Evolutionary conservation across 2,113 vertebrate genomes (phyloP).

Genomic region (Siniperca knerii): DNA sequence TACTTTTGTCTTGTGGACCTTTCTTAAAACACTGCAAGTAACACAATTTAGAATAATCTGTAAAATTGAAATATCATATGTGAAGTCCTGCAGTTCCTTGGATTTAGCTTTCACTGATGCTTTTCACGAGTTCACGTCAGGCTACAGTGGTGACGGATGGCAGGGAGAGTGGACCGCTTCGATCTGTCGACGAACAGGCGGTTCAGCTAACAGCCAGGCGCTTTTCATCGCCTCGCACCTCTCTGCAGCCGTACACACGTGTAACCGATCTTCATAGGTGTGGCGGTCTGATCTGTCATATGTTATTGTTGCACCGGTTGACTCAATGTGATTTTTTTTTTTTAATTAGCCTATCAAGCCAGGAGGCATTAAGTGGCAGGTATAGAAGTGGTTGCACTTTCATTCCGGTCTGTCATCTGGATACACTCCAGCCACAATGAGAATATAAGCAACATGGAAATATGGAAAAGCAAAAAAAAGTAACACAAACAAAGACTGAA

Average conservation of each 20-base stretch:
- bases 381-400: slow-evolving; percentile 34
- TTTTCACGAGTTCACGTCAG: slow-evolving; percentile 22
- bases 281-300: slow-evolving; percentile 40
- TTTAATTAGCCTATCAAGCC: slow-evolving; percentile 33
- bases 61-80: slow-evolving; percentile 17
- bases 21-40: neutral
- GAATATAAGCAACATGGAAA: slow-evolving; percentile 21
- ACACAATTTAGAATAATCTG: neutral
- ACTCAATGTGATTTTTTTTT: slow-evolving; percentile 27
- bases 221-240: slow-evolving; percentile 22
- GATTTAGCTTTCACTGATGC: slow-evolving; percentile 13
- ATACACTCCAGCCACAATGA: slow-evolving; percentile 12
- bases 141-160: slow-evolving; percentile 46
- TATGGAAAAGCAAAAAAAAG: slow-evolving; percentile 15
- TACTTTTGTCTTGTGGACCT: neutral
- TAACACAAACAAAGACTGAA: neutral
- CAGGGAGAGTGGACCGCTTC: slow-evolving; percentile 9
- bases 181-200: slow-evolving; percentile 28
- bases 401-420: slow-evolving; percentile 28
- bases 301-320: slow-evolving; percentile 33
- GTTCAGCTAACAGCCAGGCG: slow-evolving; percentile 40
- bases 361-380: slow-evolving; percentile 48
- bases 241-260: slow-evolving; percentile 14
- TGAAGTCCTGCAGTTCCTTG: slow-evolving; percentile 10
- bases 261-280: slow-evolving; percentile 53